These are phyloP conservation scores for Limnephilus marmoratus DNA, from an alignment of 2,888 invertebrate genomes.

Conservation along the genomic window DNA sequence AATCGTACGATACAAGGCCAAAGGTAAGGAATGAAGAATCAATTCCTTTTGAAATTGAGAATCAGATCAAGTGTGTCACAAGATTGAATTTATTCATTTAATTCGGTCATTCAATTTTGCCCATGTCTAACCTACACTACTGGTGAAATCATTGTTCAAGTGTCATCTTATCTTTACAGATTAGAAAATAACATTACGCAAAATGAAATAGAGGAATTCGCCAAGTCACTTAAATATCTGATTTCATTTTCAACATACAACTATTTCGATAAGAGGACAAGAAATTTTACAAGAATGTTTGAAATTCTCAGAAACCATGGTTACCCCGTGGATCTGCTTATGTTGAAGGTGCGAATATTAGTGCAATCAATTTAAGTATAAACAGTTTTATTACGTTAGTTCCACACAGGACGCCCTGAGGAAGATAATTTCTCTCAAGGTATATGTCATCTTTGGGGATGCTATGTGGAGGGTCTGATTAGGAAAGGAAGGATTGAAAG, in stretches of 20 bases:
- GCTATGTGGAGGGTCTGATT: too few relatives aligned
- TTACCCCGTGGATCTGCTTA: slow-evolving; percentile 59
- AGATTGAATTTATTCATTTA: too few relatives aligned
- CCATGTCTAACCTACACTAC: too few relatives aligned
- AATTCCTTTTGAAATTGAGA: too few relatives aligned
- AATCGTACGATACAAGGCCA: too few relatives aligned
- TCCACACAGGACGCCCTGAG: too few relatives aligned
- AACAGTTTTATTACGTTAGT: background rate
- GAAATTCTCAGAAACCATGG: slow-evolving; percentile 48
- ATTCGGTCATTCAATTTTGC: too few relatives aligned
- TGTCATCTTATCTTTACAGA: slow-evolving; percentile 17
- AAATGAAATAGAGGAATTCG: slow-evolving; percentile 53
- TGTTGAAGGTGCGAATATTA: slow-evolving; percentile 49
- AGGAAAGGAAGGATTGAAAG: too few relatives aligned
- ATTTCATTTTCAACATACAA: slow-evolving; percentile 57
- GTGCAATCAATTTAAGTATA: background rate
- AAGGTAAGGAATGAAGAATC: too few relatives aligned
- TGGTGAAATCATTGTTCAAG: background rate
- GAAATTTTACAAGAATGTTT: slow-evolving; percentile 53
- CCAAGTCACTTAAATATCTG: slow-evolving; percentile 52
- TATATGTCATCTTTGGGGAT: too few relatives aligned
- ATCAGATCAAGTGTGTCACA: too few relatives aligned
- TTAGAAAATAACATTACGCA: slow-evolving; percentile 40
- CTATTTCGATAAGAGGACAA: slow-evolving; percentile 47
- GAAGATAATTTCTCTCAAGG: too few relatives aligned